Evolutionary conservation across 2,888 invertebrate genomes (phyloP).

Genomic region (Syrphus vitripennis): DNA sequence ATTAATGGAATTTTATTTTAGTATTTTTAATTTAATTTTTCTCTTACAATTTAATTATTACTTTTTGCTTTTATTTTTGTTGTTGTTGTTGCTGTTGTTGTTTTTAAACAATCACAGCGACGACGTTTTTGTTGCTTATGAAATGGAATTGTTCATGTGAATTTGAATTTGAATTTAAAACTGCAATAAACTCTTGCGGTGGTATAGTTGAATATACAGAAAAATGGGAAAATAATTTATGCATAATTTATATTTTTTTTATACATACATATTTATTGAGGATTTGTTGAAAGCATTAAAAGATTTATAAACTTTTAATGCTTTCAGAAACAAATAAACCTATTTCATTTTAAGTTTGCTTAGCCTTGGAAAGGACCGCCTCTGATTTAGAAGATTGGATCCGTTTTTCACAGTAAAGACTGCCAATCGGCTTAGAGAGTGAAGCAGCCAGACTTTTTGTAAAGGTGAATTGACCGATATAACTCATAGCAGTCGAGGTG

Average conservation of each 20-base stretch:
- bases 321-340: background rate
- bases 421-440: constrained; percentile 78
- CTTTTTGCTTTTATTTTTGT: constrained; percentile 40
- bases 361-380: constrained; percentile 74
- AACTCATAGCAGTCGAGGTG: constrained; percentile 21
- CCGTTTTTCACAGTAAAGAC: constrained; percentile 80
- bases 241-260: constrained; percentile 37
- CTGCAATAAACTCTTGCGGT: constrained; percentile 70
- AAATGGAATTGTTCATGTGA: constrained; percentile 71
- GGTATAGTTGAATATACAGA: constrained; percentile 70
- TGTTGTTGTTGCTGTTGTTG: constrained; percentile 43
- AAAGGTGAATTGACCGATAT: constrained; percentile 70
- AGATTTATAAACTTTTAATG: background rate
- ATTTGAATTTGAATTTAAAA: constrained; percentile 61
- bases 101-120: constrained; percentile 47
- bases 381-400: constrained; percentile 80
- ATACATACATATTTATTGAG: constrained; percentile 24
- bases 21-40: constrained; percentile 43
- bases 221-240: constrained; percentile 59
- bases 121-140: constrained; percentile 50
- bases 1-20: constrained; percentile 69
- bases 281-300: background rate
- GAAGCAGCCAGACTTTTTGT: constrained; percentile 79
- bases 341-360: constrained; percentile 53
- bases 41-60: constrained; percentile 23